Base-by-base conservation (phyloP, 2,888 invertebrate species). In the Apodemia mormo region DNA sequence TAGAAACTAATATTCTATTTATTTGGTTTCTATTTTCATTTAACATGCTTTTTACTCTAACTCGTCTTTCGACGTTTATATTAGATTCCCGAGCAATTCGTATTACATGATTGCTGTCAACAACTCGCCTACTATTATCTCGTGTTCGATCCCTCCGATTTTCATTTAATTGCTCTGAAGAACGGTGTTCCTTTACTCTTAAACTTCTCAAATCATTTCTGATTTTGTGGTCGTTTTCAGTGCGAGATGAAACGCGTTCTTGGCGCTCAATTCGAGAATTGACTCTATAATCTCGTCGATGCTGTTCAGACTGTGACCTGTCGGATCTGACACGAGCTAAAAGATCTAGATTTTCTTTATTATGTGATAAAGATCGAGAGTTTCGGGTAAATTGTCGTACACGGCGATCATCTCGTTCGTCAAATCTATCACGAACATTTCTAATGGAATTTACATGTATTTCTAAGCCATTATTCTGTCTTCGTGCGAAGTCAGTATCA, bases 1-100 rank as follows among this genome's bases (percentile, higher is more conserved):
- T 64, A 37, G 37, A 7, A 64, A 7, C 37, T 14, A 7, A 5
- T 37, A 64, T 64, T 64, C 64, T 64, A n/a, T 33, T 64, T n/a
- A 64, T 12, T 12, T 22, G 29, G 7, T 54, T 37, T 37, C 56
- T 67, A 56, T 67, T 67, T 56, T 56, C 37, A 37, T 56, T 67
- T 9, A 33, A 37, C 22, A 5, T 37, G 22, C 40, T 9, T 8
- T 10, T 12, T 45, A 43, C 30, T 29, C 30, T 54, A 2, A 45
- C 9, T 9, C 43, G 40, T 40, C 29, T 58, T 22, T 8, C 33
- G 8, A n/a, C 37, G 14, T 37, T 64, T 30, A n/a, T 33, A n/a
- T 37, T 1, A n/a, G 37, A 37, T 64, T 37, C 14, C 12, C 64
- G 37, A n/a, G 14, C 33, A n/a, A 64, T 37, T 64, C 14, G n/a